phyloP scores from a whole-genome alignment of 2,113 vertebrate genomes.

The Mastomys coucha region DNA sequence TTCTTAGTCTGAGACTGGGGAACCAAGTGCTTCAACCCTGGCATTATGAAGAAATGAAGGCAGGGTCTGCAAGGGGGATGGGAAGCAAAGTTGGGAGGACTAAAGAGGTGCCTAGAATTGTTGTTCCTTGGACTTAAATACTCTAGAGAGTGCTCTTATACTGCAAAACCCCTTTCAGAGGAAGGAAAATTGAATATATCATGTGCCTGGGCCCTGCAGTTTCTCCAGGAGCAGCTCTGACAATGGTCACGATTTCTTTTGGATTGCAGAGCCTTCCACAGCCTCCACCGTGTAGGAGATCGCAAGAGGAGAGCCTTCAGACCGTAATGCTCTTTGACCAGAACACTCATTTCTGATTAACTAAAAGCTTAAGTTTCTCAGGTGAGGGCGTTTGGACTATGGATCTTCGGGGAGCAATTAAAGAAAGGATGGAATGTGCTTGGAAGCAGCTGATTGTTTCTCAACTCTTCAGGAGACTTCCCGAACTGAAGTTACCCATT shows the following conservation, averaged over 20 bases:
- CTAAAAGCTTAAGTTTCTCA: conserved; percentile 21
- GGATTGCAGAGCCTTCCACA: neutral
- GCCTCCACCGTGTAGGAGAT: conserved; percentile 34
- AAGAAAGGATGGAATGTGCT: neutral
- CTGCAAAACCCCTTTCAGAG: neutral
- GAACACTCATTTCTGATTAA: conserved; percentile 41
- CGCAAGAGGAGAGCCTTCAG: neutral
- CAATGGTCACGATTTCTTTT: neutral
- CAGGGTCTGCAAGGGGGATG: fast-evolving
- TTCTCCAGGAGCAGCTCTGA: neutral
- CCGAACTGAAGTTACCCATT: neutral
- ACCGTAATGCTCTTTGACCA: conserved; percentile 59
- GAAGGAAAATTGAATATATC: fast-evolving
- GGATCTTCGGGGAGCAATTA: conserved; percentile 28
- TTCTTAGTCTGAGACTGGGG: neutral
- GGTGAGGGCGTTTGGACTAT: conserved; percentile 50
- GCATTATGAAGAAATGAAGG: neutral
- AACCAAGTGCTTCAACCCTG: neutral
- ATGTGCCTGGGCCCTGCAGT: neutral
- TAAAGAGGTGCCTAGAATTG: neutral
- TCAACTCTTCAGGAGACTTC: conserved; percentile 11
- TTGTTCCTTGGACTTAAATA: neutral
- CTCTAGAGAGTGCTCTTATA: neutral
- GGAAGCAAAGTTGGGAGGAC: neutral
- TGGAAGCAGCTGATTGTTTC: conserved; percentile 6